Evolutionary conservation across 2,797 vertebrate species (phyloP), one percentile per base, ranked within the genome.

Genomic region (Aulostomus chinensis): DNA sequence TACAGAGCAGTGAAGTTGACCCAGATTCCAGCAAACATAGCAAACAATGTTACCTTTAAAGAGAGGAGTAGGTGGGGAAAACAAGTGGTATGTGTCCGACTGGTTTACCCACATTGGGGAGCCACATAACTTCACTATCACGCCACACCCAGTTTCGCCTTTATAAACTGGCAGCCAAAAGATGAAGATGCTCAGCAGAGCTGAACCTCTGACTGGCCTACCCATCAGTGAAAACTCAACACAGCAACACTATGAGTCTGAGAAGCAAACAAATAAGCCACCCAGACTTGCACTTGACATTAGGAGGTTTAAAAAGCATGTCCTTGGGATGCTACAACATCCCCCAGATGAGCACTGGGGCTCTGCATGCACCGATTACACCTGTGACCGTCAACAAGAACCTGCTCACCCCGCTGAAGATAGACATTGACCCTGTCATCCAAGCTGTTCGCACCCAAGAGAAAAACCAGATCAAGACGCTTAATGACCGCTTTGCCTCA

Each of bases 381-480:
- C 35, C 91, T 0, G 91, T 94, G 73, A 87, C 75, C 0, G 20
- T 92, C 39, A 91, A 95, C 83, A 78, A 52, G 63, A 93, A 59
- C 73, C 91, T 97, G 59, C 86, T 97, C 61, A 77, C 30, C 0
- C 94, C 94, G 1, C 4, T 91, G 14, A 68, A 80, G 0, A 2
- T 88, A 0, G 58, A 78, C 25, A 73, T 92, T 1, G 88, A 89
- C 59, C 88, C 87, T 10, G 45, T 1, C 0, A 48, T 96, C 59
- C 93, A 94, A 43, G 70, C 46, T 0, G 86, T 94, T 10, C 86
- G 90, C 25, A 88, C 43, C 45, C 81, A 93, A 42, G 96, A 98
- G 84, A 96, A 95, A 75, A 94, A 97, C 28, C 90, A 98, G 78
- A 96, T 98, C 80, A 96, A 95, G 88, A 73, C 4, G 0, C 93